Conservation (phyloP, 2,113 vertebrate species). For the Prietella phreatophila region DNA sequence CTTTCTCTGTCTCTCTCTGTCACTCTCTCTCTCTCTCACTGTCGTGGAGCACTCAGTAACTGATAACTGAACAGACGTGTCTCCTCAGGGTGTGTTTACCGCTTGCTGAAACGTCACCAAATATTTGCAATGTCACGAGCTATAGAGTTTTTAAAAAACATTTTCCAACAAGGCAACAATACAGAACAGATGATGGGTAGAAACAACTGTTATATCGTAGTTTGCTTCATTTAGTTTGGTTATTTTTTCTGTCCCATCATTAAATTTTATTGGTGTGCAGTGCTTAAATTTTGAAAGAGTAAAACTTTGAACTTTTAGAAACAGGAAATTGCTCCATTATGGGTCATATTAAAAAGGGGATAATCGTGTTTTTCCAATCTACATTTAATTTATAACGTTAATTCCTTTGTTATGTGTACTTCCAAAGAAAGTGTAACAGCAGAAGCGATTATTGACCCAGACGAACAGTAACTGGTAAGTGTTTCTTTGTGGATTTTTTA, state of each 20-base stretch:
- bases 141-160: neutral
- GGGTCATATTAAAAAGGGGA: no score
- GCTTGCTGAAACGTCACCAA: neutral
- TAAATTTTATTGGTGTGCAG: neutral
- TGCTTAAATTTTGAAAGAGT: neutral
- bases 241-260: neutral
- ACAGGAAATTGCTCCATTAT: no score
- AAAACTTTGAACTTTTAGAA: no score
- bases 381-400: neutral
- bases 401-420: neutral
- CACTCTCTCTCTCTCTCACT: neutral
- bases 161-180: neutral
- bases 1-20: neutral
- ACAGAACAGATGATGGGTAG: neutral
- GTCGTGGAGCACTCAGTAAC: neutral
- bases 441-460: no score
- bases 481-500: no score
- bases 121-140: neutral
- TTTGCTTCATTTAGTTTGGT: neutral
- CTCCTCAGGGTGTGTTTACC: neutral
- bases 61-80: neutral
- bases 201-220: neutral
- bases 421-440: no score
- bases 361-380: neutral
- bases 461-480: no score